Percentiles rank a stretch among this genome's conserved stretches.
These are phyloP conservation scores for Cryptocheilus praepositus DNA, from an alignment of 2,888 invertebrate genomes.

Conservation along the genomic window DNA sequence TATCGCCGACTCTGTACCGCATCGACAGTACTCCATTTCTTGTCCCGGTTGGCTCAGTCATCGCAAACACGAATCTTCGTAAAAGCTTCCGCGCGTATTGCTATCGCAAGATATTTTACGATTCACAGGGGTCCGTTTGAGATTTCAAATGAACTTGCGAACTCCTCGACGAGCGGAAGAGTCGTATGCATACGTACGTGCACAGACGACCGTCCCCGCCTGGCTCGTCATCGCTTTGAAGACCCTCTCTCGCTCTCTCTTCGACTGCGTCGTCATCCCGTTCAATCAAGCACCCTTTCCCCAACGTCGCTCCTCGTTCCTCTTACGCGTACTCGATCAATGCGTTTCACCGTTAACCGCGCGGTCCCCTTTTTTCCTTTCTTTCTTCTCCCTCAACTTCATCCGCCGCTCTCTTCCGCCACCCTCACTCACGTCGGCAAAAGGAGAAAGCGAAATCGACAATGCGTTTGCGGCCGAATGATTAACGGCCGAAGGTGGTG, in stretches of 20 bases:
- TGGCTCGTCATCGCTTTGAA: constrained; percentile 1
- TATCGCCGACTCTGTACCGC: too few species aligned
- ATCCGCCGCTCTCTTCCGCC: background rate
- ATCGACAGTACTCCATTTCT: too few species aligned
- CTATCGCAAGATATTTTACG: too few species aligned
- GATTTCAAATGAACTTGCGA: constrained; percentile 5
- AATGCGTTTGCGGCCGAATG: constrained; percentile 42
- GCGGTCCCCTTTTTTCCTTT: background rate
- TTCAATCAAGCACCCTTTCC: constrained; percentile 12
- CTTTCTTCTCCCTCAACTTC: background rate
- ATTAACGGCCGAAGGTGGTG: constrained; percentile 32
- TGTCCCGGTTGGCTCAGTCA: too few species aligned
- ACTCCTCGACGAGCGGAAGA: constrained; percentile 4
- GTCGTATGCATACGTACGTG: constrained; percentile 1
- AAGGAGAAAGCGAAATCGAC: constrained; percentile 32
- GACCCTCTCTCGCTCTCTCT: background rate
- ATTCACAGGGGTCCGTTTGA: constrained; percentile 1
- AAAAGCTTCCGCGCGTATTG: too few species aligned
- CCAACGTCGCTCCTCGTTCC: constrained; percentile 5
- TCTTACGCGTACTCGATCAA: constrained; percentile 17
- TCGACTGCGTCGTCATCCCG: too few species aligned
- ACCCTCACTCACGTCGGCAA: background rate
- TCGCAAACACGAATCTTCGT: too few species aligned
- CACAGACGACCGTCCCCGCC: background rate
- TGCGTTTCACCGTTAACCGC: constrained; percentile 9